Base-by-base conservation (phyloP, 2,797 vertebrate genomes). In the Coregonus sp. region DNA sequence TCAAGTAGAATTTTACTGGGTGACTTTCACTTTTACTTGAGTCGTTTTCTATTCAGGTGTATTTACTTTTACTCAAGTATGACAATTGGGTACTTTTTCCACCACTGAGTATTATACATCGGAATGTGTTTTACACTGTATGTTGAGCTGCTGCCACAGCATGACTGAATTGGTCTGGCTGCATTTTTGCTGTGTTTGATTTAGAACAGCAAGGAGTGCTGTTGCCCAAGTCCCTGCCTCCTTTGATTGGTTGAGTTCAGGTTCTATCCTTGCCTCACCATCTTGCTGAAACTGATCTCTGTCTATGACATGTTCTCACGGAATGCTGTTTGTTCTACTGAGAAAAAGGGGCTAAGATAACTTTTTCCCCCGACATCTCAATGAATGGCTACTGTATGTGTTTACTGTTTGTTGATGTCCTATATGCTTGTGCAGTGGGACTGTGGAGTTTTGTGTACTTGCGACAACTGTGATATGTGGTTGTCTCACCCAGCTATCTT, bases 321-420 rank as follows among this genome's bases (percentile, higher is more conserved):
- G 61, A 52, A 16, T 51, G 33, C 18, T 50, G n/a, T 5, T 51
- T 25, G 31, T 68, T 31, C 31, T 68, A 67, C 25, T 67, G 65
- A 67, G 29, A 33, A 67, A 35, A 65, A 29, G 12, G 12, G 31
- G 3, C 65, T 33, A 33, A 35, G 12, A 67, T 33, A 67, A 67
- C 12, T 31, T 33, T 15, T 56, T 56, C 1, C 3, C 0, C n/a
- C 66, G 15, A 5, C 66, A 35, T 33, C 15, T 68, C 12, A 33
- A 35, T 67, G 65, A 67, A 18, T 72, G 54, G 75, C 68, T 70
- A 47, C 54, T 51, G 68, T 73, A 69, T 86, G 80, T 84, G 85
- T 87, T 88, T 85, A 79, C 81, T 76, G 85, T 88, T 80, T 59
- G 74, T 33, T 82, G 77, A 79, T 59, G 75, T 52, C 69, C 76